Percentiles rank a stretch among this genome's conserved stretches.
phyloP scores from a whole-genome alignment of 92 coral and sea anemone species.

The Phymanthus crucifer region DNA sequence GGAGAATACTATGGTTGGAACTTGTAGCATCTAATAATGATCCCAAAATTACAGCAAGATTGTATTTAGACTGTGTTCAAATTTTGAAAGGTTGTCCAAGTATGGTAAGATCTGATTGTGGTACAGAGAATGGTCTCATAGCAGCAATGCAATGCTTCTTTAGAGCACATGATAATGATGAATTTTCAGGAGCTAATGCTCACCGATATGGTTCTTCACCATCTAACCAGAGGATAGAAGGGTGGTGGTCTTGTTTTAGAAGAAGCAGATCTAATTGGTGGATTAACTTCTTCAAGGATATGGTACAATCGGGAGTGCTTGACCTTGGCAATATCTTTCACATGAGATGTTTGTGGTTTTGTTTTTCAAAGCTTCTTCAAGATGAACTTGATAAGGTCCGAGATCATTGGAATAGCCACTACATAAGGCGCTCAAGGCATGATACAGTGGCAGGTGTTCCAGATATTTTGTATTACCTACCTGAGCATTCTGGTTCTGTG shows the following conservation, averaged over 20 bases:
- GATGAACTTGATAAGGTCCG: conserved; percentile 65
- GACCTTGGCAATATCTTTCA: conserved; percentile 50
- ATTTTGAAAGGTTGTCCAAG: conserved; percentile 41
- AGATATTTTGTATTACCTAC: conserved; percentile 59
- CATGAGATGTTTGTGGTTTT: conserved; percentile 22
- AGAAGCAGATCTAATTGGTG: conserved; percentile 49
- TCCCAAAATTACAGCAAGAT: conserved; percentile 41
- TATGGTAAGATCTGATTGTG: conserved; percentile 56
- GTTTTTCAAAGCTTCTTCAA: conserved; percentile 46
- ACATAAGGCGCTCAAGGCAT: conserved; percentile 57
- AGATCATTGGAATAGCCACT: conserved; percentile 70
- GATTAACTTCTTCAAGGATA: conserved; percentile 48
- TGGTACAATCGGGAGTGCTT: conserved; percentile 35
- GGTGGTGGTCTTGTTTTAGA: conserved; percentile 48
- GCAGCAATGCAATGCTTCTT: conserved; percentile 56
- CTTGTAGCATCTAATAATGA: conserved; percentile 46
- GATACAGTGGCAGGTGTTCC: conserved; percentile 72
- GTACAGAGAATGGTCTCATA: conserved; percentile 47
- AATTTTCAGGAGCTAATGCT: conserved; percentile 44
- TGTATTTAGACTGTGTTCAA: conserved; percentile 41
- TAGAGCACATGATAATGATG: conserved; percentile 33
- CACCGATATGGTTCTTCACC: conserved; percentile 65
- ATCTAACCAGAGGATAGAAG: conserved; percentile 48
- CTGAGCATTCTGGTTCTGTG: conserved; percentile 37
- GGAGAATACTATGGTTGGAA: conserved; percentile 52